These are phyloP conservation scores for Syndactyla subalaris DNA, from an alignment of 2,797 vertebrate genomes.

Conservation along the genomic window DNA sequence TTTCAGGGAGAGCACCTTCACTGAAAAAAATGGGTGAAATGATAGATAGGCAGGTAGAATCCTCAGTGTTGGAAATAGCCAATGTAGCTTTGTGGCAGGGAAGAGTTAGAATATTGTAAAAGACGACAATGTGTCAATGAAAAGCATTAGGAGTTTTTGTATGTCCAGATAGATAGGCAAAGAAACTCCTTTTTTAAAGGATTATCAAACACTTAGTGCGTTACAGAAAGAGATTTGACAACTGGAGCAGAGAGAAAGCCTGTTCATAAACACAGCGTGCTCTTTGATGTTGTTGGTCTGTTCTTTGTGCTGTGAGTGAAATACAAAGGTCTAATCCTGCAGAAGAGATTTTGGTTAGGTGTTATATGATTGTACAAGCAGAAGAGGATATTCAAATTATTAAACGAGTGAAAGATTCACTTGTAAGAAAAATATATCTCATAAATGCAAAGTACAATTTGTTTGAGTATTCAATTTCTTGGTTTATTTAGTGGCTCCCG, in stretches of 20 bases:
- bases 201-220: background rate
- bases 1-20: background rate
- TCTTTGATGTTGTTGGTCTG: background rate
- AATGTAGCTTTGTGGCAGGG: background rate
- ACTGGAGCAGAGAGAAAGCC: background rate
- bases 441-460: background rate
- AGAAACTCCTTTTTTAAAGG: background rate
- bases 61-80: background rate
- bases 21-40: background rate
- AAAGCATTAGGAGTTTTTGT: background rate
- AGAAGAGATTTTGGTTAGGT: background rate
- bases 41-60: background rate
- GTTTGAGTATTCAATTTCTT: background rate
- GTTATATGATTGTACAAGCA: background rate
- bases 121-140: background rate
- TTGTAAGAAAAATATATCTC: background rate
- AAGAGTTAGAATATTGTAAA: background rate
- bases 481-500: background rate
- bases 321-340: background rate
- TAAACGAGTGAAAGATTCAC: background rate
- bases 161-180: background rate
- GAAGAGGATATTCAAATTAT: background rate
- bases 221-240: background rate
- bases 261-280: background rate
- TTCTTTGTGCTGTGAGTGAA: background rate